Base-by-base conservation (phyloP, 2,797 vertebrate species). In the Coranthus polyacanthus region DNA sequence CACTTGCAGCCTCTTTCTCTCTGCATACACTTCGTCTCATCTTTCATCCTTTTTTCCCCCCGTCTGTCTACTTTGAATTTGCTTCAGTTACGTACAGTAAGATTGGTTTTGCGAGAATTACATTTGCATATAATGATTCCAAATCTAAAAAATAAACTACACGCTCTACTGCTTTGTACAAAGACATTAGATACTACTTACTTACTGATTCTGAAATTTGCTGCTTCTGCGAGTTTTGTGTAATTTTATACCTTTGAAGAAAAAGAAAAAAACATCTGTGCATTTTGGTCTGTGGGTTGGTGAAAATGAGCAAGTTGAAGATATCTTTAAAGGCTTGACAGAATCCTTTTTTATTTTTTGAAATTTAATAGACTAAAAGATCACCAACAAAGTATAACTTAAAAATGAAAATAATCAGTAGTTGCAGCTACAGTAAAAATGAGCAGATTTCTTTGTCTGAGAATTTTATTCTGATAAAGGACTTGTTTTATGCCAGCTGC, bases 11-110 rank as follows among this genome's bases (percentile, higher is more conserved):
- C 32, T 64, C 32, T 22, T 43, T 50, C 34, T 21, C 24, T 34
- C 61, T 56, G 44, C 47, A 24, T 54, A 34, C 51, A 68, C 65
- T 66, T 69, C n/a, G 36, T 70, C 61, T 80, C 36, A 52, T 66
- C 56, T 55, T 64, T 39, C 51, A 24, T 64, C 41, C 11, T 32
- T 49, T 54, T 21, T 36, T 56, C 39, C 29, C 7, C 10, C 39
- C 66, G n/a, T n/a, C n/a, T 56, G 62, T 72, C 71, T 59, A 39
- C 67, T 44, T 38, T 52, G 24, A n/a, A 69, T 68, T 52, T 52
- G 51, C 73, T 69, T 79, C 42, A 67, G 72, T 82, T 80, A 79
- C 69, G 51, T 16, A 5, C 36, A 7, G 49, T 60, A 50, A 66
- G 72, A 37, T 53, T 45, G 59, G 37, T 34, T 76, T 29, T 37